phyloP scores from a whole-genome alignment of 2,797 vertebrate genomes.

The Microtus californicus region DNA sequence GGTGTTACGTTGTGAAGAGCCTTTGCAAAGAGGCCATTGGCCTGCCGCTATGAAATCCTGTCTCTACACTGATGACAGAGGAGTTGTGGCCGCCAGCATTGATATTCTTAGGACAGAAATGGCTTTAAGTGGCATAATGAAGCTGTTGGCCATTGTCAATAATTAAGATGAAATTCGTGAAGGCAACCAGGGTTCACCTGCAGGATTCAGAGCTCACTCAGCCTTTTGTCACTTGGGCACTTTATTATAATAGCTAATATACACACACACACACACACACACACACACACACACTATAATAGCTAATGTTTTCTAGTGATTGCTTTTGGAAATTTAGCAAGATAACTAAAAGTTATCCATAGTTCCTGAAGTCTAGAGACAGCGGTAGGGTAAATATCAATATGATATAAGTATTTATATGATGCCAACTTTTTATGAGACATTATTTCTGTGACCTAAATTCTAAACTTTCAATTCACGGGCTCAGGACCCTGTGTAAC shows the following conservation, averaged over 20 bases:
- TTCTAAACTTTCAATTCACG: not conserved
- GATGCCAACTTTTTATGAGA: not conserved
- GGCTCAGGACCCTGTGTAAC: not conserved
- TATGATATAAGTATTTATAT: constrained; percentile 7
- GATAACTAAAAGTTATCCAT: not conserved
- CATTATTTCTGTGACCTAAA: not conserved
- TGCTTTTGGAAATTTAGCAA: constrained; percentile 30
- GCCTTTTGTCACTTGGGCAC: not conserved
- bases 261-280: too few species aligned
- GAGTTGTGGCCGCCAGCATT: not conserved
- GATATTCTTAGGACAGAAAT: not conserved
- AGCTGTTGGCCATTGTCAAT: not conserved
- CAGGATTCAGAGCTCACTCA: not conserved
- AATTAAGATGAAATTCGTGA: constrained; percentile 27
- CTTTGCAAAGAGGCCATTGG: not conserved
- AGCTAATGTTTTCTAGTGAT: not conserved
- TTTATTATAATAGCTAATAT: not conserved
- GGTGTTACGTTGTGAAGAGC: not conserved
- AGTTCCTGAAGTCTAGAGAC: constrained; percentile 6
- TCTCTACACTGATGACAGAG: not conserved
- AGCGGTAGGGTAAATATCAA: not conserved
- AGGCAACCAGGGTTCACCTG: not conserved
- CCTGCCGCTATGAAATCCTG: not conserved
- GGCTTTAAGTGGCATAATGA: not conserved
- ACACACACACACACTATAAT: not conserved